phyloP scores from a whole-genome alignment of 2,113 vertebrate genomes.

The Tylochromis polylepis region DNA sequence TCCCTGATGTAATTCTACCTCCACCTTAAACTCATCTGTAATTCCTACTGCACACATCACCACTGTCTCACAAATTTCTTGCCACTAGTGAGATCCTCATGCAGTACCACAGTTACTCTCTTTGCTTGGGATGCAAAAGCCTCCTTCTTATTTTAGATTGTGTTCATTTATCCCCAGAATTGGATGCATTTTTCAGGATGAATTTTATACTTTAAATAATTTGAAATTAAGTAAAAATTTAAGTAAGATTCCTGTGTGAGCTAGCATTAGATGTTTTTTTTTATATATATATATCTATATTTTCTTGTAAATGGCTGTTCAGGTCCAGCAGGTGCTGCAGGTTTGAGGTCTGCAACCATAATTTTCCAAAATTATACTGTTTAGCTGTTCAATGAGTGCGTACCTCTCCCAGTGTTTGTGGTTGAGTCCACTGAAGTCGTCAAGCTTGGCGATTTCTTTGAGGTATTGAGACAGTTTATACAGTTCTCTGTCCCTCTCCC shows the following conservation, averaged over 20 bases:
- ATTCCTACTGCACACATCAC: neutral
- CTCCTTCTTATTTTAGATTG: neutral
- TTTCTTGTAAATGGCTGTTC: neutral
- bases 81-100: neutral
- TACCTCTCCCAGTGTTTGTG: slow-evolving; percentile 99
- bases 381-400: neutral
- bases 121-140: neutral
- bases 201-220: neutral
- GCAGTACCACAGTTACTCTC: neutral
- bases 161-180: neutral
- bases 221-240: neutral
- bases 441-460: slow-evolving; percentile 95
- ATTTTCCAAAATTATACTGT: neutral
- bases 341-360: neutral
- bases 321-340: neutral
- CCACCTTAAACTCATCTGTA: neutral
- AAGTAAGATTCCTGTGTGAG: neutral
- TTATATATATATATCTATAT: neutral
- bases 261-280: neutral
- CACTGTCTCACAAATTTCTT: neutral
- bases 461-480: slow-evolving; percentile 97
- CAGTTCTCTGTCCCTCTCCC: slow-evolving; percentile 95
- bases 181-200: neutral
- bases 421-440: slow-evolving; percentile 92
- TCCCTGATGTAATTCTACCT: neutral